phyloP scores from a whole-genome alignment of 2,797 vertebrate species.

The Cynodonichthys magdalenae region DNA sequence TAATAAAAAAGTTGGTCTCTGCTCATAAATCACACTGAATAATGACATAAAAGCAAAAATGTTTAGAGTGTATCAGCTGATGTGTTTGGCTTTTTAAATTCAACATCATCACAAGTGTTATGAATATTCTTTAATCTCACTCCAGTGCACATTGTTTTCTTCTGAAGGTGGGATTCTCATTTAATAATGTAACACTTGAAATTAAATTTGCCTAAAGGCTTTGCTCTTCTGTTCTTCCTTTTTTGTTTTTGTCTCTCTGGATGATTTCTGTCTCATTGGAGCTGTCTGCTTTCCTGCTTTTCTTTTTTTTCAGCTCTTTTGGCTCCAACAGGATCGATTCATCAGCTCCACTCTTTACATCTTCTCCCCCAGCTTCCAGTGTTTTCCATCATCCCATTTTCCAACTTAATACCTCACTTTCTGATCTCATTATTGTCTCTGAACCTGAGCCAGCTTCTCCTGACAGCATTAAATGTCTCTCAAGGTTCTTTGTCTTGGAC shows the following conservation, averaged over 20 bases:
- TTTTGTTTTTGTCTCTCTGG: slow-evolving; percentile 33
- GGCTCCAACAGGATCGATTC: slow-evolving; percentile 58
- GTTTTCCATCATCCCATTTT: slow-evolving; percentile 60
- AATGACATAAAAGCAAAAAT: slow-evolving; percentile 22
- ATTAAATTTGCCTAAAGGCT: slow-evolving; percentile 56
- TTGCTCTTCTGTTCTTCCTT: slow-evolving; percentile 11
- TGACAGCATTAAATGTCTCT: slow-evolving; percentile 65
- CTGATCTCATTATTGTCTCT: slow-evolving; percentile 58
- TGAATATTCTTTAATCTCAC: slow-evolving; percentile 61
- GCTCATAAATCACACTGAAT: slow-evolving; percentile 14
- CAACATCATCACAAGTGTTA: slow-evolving; percentile 47
- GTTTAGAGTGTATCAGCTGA: slow-evolving; percentile 20
- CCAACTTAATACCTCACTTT: slow-evolving; percentile 51
- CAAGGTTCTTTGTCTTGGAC: slow-evolving; percentile 64
- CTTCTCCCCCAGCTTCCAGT: slow-evolving; percentile 57
- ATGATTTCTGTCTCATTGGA: slow-evolving; percentile 23
- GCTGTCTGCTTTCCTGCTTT: slow-evolving; percentile 40
- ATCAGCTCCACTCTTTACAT: slow-evolving; percentile 59
- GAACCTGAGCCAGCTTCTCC: slow-evolving; percentile 60
- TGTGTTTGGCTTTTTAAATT: slow-evolving; percentile 25
- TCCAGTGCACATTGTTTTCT: slow-evolving; percentile 50
- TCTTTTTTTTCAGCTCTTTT: slow-evolving; percentile 36
- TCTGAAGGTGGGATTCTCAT: slow-evolving; percentile 50
- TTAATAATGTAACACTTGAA: slow-evolving; percentile 55
- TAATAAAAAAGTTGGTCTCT: not conserved